Base-by-base conservation (phyloP, 2,888 invertebrate species). In the Teleogryllus oceanicus region DNA sequence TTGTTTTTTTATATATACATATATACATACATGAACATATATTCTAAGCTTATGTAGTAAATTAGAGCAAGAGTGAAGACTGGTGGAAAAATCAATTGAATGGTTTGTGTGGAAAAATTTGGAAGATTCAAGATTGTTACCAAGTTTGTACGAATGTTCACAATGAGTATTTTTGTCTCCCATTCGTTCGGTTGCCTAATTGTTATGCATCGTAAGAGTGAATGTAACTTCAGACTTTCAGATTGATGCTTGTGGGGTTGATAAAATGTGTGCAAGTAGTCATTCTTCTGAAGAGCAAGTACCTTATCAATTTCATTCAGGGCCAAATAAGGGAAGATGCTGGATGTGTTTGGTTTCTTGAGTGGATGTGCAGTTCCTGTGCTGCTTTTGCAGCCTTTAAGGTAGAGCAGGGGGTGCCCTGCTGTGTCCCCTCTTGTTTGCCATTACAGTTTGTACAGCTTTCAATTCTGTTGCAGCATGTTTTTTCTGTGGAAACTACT, bases 41-140 rank as follows among this genome's bases (percentile, higher is more conserved):
- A n/a, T 62, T 62, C 62, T n/a, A 62, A 62, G 16, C 62, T 62
- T 62, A 62, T 62, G 37, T 37, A 37, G 37, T 62, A 62, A n/a
- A 62, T 62, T 62, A 62, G 62, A 62, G 62, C 62, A 62, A 62
- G 62, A 62, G 13, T 62, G 62, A 62, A 62, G 62, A 62, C 62
- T 62, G 62, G 62, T 62, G 62, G n/a, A 62, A 62, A 62, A 62
- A 62, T 62, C 62, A 62, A 18, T 62, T 62, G 62, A 62, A 62
- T 62, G 62, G 62, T 62, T 13, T 62, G n/a, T 62, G 62, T 62
- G 62, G 62, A 62, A 18, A 13, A 62, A 62, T 18, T 62, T 62
- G 62, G 62, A 62, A 62, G n/a, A 18, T 62, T 13, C 62, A 62
- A 62, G 62, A n/a, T 62, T 62, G 62, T 62, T 62, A 62, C 62